Evolutionary conservation across 1,140 invertebrate genomes (phyloP).

Genomic region (Platorchestia sp.): DNA sequence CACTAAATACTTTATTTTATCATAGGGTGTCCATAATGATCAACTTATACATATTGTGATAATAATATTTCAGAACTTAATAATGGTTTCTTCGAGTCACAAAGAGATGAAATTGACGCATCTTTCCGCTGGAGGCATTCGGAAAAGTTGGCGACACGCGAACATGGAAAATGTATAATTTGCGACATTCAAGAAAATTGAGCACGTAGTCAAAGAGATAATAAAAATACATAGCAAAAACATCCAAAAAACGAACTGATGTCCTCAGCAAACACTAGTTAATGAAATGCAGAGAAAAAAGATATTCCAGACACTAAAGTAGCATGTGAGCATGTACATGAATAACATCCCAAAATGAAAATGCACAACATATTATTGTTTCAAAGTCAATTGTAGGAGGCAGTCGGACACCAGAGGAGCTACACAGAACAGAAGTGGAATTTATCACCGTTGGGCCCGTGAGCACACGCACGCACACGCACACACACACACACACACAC

Average conservation of each 20-base stretch:
- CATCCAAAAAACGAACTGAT: neutral
- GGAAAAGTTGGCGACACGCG: neutral
- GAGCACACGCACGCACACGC: no score
- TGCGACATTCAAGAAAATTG: neutral
- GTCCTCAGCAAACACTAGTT: neutral
- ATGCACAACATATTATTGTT: neutral
- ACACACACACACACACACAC: no score
- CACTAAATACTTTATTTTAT: no score
- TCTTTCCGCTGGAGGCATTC: neutral
- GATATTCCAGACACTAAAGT: neutral
- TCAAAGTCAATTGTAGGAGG: neutral
- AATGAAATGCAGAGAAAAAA: neutral
- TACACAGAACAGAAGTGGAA: neutral
- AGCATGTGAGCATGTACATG: neutral
- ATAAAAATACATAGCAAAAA: slow-evolving; percentile 7
- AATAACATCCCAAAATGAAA: neutral
- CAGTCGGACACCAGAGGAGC: neutral
- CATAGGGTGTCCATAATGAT: no score
- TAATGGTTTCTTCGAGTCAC: no score
- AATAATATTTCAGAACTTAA: no score
- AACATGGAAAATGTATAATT: neutral
- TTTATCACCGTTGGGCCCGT: no score
- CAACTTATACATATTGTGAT: no score
- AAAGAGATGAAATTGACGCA: neutral
- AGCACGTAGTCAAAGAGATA: neutral